Evolutionary conservation across 2,888 invertebrate genomes (phyloP).

Genomic region (Apamea monoglypha): DNA sequence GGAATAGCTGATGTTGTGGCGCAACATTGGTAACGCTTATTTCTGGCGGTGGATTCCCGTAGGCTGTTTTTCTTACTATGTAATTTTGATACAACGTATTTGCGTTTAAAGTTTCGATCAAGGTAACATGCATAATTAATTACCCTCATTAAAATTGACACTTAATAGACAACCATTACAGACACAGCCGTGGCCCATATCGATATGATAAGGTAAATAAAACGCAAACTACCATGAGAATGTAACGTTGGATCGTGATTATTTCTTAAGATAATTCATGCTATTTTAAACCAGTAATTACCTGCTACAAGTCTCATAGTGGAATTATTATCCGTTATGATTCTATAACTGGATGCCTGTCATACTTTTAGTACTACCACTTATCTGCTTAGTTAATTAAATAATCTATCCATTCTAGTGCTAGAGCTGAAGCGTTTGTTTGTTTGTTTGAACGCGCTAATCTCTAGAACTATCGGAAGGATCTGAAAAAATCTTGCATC

Average conservation of each 20-base stretch:
- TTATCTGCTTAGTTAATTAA: neutral
- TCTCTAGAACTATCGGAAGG: too few species aligned
- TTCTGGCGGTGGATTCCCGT: neutral
- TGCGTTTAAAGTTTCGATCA: neutral
- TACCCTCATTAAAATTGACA: constrained; percentile 18
- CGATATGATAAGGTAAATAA: constrained; percentile 17
- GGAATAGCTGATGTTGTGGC: neutral
- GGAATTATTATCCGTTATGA: constrained; percentile 31
- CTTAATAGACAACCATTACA: neutral
- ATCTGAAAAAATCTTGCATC: neutral
- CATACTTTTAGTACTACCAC: constrained; percentile 5
- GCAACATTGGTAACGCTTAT: neutral
- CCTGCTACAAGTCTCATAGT: constrained; percentile 11
- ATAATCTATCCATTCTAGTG: neutral
- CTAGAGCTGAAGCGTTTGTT: neutral
- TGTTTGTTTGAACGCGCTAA: neutral
- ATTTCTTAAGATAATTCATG: constrained; percentile 27
- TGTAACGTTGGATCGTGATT: constrained; percentile 9
- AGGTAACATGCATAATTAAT: constrained; percentile 13
- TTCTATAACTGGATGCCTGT: constrained; percentile 10
- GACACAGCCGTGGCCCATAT: neutral
- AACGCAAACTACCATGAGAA: constrained; percentile 3
- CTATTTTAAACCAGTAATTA: constrained; percentile 27
- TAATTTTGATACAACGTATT: neutral
- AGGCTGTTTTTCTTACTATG: too few species aligned